Percentiles rank a stretch among this genome's conserved stretches.
Evolutionary conservation across 1,140 invertebrate genomes (phyloP).

Genomic region (Temnothorax curvispinosus): DNA sequence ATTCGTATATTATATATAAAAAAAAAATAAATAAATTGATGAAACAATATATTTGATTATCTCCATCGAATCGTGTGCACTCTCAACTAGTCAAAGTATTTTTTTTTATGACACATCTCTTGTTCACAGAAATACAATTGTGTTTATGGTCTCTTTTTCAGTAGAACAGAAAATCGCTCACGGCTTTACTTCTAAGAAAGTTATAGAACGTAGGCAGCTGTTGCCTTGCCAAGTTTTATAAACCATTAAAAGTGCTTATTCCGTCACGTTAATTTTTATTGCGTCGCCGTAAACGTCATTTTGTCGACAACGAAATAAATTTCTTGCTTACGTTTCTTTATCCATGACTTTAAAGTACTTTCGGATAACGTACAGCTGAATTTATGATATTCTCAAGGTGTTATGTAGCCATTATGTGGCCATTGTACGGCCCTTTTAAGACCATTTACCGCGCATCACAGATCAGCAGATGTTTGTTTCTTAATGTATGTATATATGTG

Average conservation of each 20-base stretch:
- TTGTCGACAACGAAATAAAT: slow-evolving; percentile 60
- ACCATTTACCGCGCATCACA: slow-evolving; percentile 72
- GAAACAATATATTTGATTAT: background rate
- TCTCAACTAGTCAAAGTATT: background rate
- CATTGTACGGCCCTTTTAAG: slow-evolving; percentile 72
- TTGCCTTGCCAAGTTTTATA: slow-evolving; percentile 14
- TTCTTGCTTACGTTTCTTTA: slow-evolving; percentile 51
- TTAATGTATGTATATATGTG: slow-evolving; percentile 78
- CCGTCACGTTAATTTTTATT: slow-evolving; percentile 29
- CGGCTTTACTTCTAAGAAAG: slow-evolving; percentile 6
- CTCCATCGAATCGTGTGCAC: background rate
- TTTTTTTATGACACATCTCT: slow-evolving; percentile 8
- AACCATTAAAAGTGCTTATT: slow-evolving; percentile 36
- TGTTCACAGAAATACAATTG: slow-evolving; percentile 5
- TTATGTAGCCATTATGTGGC: slow-evolving; percentile 63
- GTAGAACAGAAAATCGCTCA: background rate
- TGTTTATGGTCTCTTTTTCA: background rate
- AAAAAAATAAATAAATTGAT: background rate
- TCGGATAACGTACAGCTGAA: slow-evolving; percentile 29
- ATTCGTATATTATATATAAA: background rate
- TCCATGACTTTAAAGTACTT: slow-evolving; percentile 54
- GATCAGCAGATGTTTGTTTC: slow-evolving; percentile 79
- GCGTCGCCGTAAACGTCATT: background rate
- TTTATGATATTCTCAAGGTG: slow-evolving; percentile 70
- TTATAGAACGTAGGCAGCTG: background rate